These are phyloP conservation scores for Fragum fragum DNA, from an alignment of 2,888 invertebrate species.

Conservation along the genomic window DNA sequence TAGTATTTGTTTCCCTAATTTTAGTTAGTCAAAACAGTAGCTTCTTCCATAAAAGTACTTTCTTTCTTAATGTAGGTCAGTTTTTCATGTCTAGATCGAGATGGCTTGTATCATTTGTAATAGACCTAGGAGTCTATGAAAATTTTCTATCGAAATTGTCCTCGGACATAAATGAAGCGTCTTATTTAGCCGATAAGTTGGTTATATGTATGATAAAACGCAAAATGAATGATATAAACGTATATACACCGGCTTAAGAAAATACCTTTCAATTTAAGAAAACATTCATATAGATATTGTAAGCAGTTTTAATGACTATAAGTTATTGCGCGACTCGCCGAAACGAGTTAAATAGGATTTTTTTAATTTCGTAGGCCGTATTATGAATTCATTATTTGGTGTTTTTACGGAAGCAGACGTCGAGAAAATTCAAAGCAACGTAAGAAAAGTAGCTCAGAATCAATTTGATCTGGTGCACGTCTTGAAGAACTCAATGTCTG, in stretches of 20 bases:
- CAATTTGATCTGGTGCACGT: background rate
- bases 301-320: background rate
- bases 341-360: background rate
- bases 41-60: background rate
- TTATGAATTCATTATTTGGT: slow-evolving; percentile 10
- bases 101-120: slow-evolving; percentile 6
- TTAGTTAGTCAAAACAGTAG: background rate
- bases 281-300: background rate
- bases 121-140: background rate
- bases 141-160: background rate
- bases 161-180: background rate
- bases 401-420: too few relatives aligned
- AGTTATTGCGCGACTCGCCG: background rate
- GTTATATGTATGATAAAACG: background rate
- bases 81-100: slow-evolving; percentile 11
- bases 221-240: background rate
- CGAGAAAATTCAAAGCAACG: too few relatives aligned
- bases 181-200: background rate
- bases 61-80: slow-evolving; percentile 5
- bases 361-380: background rate
- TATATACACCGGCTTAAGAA: background rate
- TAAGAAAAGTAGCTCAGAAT: too few relatives aligned
- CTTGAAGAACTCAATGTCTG: background rate
- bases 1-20: slow-evolving; percentile 2
- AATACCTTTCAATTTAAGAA: background rate